phyloP scores from a whole-genome alignment of 2,888 invertebrate genomes.

The Drosophila acutilabella region DNA sequence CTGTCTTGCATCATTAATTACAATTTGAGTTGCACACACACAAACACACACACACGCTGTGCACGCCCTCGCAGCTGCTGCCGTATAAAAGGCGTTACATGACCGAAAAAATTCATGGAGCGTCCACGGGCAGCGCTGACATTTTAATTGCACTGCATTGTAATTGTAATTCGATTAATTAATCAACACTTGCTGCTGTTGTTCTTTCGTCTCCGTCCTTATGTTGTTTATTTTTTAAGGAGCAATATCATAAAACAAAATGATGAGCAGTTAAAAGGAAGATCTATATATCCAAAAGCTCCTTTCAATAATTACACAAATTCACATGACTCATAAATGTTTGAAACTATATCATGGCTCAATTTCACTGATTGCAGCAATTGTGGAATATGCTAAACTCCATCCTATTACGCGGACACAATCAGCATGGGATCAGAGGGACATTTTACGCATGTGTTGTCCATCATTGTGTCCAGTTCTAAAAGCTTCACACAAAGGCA shows the following conservation, averaged over 20 bases:
- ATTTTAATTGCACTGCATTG: conserved; percentile 77
- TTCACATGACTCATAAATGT: not conserved
- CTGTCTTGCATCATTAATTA: conserved; percentile 79
- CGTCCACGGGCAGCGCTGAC: conserved; percentile 60
- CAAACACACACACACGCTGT: conserved; percentile 1
- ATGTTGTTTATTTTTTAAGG: conserved; percentile 30
- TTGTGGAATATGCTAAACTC: not conserved
- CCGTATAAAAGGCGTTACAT: conserved; percentile 36
- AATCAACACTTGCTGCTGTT: conserved; percentile 61
- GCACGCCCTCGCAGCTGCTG: not conserved
- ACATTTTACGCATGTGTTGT: not conserved
- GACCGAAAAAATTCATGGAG: conserved; percentile 37
- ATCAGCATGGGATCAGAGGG: not conserved
- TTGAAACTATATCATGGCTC: not conserved
- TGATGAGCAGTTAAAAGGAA: not conserved
- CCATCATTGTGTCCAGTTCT: conserved; percentile 37
- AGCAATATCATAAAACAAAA: conserved; percentile 12
- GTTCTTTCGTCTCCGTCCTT: conserved; percentile 39
- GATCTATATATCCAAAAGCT: not conserved
- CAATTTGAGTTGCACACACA: conserved; percentile 70
- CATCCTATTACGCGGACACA: not conserved
- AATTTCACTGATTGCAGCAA: not conserved
- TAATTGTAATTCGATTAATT: conserved; percentile 72
- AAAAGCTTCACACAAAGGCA: conserved; percentile 56
- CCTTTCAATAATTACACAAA: not conserved